These are phyloP conservation scores for Crypturellus tataupa DNA, from an alignment of 2,797 vertebrate genomes.

Conservation along the genomic window DNA sequence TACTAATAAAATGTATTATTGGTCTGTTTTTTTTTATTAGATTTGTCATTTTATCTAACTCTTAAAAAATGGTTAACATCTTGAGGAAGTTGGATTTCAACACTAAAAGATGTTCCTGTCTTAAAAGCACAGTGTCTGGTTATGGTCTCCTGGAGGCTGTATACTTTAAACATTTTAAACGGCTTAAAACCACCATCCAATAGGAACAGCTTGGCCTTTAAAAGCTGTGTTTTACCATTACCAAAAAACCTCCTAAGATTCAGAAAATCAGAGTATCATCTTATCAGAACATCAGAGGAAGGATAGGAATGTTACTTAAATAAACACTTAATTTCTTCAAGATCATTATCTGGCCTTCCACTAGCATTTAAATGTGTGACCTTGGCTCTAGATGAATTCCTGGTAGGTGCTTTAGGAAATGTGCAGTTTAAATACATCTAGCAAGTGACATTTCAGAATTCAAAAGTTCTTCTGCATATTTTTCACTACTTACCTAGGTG, in stretches of 20 bases:
- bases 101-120: not conserved
- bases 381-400: not conserved
- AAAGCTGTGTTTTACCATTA: not conserved
- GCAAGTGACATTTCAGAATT: not conserved
- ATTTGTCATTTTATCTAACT: not conserved
- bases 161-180: not conserved
- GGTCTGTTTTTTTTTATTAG: not conserved
- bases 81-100: not conserved
- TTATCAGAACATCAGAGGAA: not conserved
- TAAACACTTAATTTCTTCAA: not conserved
- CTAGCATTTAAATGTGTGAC: not conserved
- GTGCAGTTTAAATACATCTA: not conserved
- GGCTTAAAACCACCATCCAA: not conserved
- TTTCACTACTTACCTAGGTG: conserved; percentile 85
- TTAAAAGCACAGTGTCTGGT: not conserved
- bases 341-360: not conserved
- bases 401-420: not conserved
- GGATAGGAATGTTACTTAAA: not conserved
- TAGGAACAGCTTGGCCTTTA: not conserved
- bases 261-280: not conserved
- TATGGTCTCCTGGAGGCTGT: not conserved
- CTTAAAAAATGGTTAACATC: not conserved
- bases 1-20: not conserved
- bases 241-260: not conserved
- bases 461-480: not conserved